Base-by-base conservation (phyloP, 2,888 invertebrate genomes). In the Gryllus longicercus region DNA sequence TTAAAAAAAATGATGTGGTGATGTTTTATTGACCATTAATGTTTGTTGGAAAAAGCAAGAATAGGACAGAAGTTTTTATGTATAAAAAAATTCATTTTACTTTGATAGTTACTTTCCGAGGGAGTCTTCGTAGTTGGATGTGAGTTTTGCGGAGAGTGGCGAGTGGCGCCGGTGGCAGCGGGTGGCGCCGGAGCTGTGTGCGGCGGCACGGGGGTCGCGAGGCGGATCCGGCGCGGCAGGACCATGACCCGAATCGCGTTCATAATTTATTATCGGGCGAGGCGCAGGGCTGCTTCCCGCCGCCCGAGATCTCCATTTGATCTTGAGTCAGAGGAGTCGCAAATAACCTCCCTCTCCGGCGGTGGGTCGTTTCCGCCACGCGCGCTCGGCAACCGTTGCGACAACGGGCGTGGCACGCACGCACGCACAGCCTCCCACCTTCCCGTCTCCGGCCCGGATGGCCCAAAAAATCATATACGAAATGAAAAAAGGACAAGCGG, bases 341-440 rank as follows among this genome's bases (percentile, higher is more conserved):
- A 63, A 63, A 63, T 63, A 63, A 63, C 11, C 63, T 63, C 63
- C 63, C 63, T 63, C 63, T 63, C 63, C 63, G 63, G n/a, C 63
- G 63, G 63, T 63, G 63, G 63, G 63, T 8, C 63, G 63, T 63
- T 63, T 63, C 63, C 63, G 63, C 63, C 63, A 38, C 63, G 63
- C 63, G 63, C 63, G 63, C 38, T 38, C 38, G 38, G 38, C 38
- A 38, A 63, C 63, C 16, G 16, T 63, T 63, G 63, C 63, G 63
- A 63, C 63, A 63, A 63, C 63, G 63, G 63, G 63, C 63, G 63
- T 18, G 12, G 38, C 38, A 38, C 38, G 38, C 38, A 38, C 38
- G 38, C 38, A 38, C 38, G 38, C 38, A 38, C 38, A 8, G 5
- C 38, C 38, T 38, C 38, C 38, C 38, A 8, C 38, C 8, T 8